Evolutionary conservation across 1,140 invertebrate species (phyloP).

Genomic region (Araneus ventricosus): DNA sequence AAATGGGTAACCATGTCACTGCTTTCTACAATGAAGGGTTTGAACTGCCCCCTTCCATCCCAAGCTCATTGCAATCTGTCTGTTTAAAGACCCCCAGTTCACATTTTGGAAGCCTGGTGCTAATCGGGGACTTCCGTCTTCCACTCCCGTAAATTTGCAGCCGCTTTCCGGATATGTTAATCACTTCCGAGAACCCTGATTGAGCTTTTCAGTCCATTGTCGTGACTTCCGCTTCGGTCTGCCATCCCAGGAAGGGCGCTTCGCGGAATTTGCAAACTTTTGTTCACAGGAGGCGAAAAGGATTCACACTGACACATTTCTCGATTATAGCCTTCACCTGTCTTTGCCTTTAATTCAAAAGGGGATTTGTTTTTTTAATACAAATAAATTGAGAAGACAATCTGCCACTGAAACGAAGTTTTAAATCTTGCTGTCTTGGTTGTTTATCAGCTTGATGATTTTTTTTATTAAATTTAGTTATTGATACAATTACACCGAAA

Average conservation of each 20-base stretch:
- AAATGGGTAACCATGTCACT: too few species aligned
- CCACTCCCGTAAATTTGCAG: constrained; percentile 50
- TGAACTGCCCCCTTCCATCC: too few species aligned
- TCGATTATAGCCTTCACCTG: neutral
- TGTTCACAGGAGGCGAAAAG: neutral
- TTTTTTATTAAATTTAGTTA: too few species aligned
- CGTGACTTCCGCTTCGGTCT: constrained; percentile 37
- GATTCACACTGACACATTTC: neutral
- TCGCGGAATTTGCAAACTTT: neutral
- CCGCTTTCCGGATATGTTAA: constrained; percentile 70
- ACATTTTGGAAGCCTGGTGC: neutral
- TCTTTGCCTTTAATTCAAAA: neutral
- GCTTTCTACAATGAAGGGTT: too few species aligned
- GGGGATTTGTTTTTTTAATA: too few species aligned
- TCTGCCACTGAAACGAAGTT: neutral
- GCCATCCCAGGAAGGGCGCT: neutral
- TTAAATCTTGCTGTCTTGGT: neutral
- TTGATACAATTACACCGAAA: too few species aligned
- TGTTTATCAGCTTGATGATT: too few species aligned
- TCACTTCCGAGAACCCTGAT: constrained; percentile 67
- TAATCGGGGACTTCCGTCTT: constrained; percentile 30
- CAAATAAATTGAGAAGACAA: too few species aligned
- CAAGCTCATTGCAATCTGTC: neutral
- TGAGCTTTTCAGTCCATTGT: constrained; percentile 63
- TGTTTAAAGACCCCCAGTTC: neutral